Evolutionary conservation across 2,888 invertebrate species (phyloP).

Genomic region (Lochmaea crataegi): DNA sequence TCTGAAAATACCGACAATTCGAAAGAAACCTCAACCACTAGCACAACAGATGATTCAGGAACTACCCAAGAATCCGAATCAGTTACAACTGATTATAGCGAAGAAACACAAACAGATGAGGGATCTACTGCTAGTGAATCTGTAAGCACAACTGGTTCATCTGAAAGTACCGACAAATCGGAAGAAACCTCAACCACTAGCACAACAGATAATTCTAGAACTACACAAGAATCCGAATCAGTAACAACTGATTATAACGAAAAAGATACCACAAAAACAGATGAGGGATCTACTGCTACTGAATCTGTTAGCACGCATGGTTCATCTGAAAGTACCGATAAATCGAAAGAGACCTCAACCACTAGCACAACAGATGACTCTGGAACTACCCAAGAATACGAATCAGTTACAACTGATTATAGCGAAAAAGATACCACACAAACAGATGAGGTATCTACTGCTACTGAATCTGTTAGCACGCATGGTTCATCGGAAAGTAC

Average conservation of each 20-base stretch:
- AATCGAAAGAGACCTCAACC: too few species aligned
- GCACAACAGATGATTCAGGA: background rate
- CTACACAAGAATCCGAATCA: too few species aligned
- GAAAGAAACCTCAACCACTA: background rate
- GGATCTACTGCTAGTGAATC: too few species aligned
- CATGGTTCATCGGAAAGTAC: background rate
- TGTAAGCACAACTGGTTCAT: too few species aligned
- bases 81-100: too few species aligned
- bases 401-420: background rate
- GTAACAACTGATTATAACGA: too few species aligned
- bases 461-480: too few species aligned
- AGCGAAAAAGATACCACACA: too few species aligned
- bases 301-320: background rate
- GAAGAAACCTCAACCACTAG: background rate
- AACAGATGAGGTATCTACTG: too few species aligned
- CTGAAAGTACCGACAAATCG: background rate
- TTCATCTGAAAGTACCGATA: too few species aligned
- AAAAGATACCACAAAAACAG: background rate
- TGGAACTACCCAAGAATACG: background rate
- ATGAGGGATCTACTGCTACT: slow-evolving; percentile 4
- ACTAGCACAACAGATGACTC: background rate
- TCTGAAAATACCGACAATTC: background rate
- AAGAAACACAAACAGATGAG: background rate
- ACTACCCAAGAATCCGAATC: background rate
- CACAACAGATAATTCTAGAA: background rate